Base-by-base conservation (phyloP, 2,797 vertebrate genomes). In the Ptychadena robeensis region DNA sequence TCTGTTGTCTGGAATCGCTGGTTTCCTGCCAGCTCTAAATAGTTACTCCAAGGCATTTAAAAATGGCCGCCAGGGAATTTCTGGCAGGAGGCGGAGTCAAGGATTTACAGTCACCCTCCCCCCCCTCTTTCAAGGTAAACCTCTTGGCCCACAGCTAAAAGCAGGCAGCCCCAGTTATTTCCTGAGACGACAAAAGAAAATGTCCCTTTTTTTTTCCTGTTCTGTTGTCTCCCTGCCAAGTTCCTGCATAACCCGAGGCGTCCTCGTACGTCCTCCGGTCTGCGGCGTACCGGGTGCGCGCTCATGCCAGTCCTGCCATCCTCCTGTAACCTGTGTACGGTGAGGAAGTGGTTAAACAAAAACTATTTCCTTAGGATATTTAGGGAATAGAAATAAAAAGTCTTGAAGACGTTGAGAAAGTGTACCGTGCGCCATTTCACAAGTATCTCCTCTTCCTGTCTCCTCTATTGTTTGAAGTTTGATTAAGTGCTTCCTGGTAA, bases 401-500 rank as follows among this genome's bases (percentile, higher is more conserved):
- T 22, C 0, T 2, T 75, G 77, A 25, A 88, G 76, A 79, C 83
- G 85, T 92, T 92, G 89, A 93, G 91, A 90, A 91, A 91, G 93
- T 85, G 77, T 91, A 91, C 79, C 88, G 88, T 91, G 86, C 88
- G 86, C 89, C 91, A 86, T 93, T 93, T 89, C 90, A 91, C 92
- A 91, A 94, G 91, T 88, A 90, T 76, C 88, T 90, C 89, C 86
- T 68, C 89, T 92, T 93, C 93, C 92, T 90, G 92, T 90, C 91
- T 92, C 87, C 87, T 59, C 94, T 88, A 92, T 94, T 95, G 94
- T 95, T 93, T 94, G 92, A 86, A 81, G 86, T 90, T 90, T 94
- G 93, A 94, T 94, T 87, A 92, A 94, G 90, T 92, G 57, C 91
- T 92, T 94, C 93, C 93, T 95, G 92, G 92, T 93, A 89, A 94